phyloP scores from a whole-genome alignment of 2,797 vertebrate species.

The Euthynnus affinis region DNA sequence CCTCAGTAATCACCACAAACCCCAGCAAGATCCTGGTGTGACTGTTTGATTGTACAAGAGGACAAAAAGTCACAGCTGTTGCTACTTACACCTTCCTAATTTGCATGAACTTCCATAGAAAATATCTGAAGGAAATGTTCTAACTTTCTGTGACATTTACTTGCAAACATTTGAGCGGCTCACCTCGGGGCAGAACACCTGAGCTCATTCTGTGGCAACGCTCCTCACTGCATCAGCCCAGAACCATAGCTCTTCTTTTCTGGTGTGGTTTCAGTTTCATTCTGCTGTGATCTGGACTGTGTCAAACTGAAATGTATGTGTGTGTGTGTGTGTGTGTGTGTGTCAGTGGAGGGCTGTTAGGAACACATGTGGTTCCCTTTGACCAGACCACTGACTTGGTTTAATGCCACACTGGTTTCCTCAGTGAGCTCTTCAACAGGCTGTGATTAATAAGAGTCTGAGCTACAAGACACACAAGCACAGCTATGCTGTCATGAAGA shows the following conservation, averaged over 20 bases:
- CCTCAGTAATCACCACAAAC: slow-evolving; percentile 29
- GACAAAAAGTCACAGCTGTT: slow-evolving; percentile 57
- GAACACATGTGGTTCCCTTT: slow-evolving; percentile 67
- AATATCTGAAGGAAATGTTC: slow-evolving; percentile 51
- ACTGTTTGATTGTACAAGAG: slow-evolving; percentile 22
- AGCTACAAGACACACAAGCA: slow-evolving; percentile 65
- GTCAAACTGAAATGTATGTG: slow-evolving; percentile 42
- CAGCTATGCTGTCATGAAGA: slow-evolving; percentile 37
- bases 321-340: slow-evolving; percentile 13
- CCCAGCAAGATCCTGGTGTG: background rate
- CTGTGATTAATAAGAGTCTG: slow-evolving; percentile 63
- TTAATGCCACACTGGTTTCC: slow-evolving; percentile 64
- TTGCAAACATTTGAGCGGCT: slow-evolving; percentile 47
- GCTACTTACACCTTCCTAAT: slow-evolving; percentile 45
- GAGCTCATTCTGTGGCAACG: slow-evolving; percentile 50
- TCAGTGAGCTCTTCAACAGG: slow-evolving; percentile 54
- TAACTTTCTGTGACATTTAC: slow-evolving; percentile 50
- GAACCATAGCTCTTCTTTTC: slow-evolving; percentile 44
- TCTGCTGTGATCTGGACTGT: slow-evolving; percentile 62
- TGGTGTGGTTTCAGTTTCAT: slow-evolving; percentile 34
- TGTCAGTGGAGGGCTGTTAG: slow-evolving; percentile 42
- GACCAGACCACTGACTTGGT: slow-evolving; percentile 67
- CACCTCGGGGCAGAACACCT: slow-evolving; percentile 63
- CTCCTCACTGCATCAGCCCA: background rate
- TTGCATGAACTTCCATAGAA: slow-evolving; percentile 48